Base-by-base conservation (phyloP, 2,797 vertebrate genomes). In the Halcyon smyrnensis region DNA sequence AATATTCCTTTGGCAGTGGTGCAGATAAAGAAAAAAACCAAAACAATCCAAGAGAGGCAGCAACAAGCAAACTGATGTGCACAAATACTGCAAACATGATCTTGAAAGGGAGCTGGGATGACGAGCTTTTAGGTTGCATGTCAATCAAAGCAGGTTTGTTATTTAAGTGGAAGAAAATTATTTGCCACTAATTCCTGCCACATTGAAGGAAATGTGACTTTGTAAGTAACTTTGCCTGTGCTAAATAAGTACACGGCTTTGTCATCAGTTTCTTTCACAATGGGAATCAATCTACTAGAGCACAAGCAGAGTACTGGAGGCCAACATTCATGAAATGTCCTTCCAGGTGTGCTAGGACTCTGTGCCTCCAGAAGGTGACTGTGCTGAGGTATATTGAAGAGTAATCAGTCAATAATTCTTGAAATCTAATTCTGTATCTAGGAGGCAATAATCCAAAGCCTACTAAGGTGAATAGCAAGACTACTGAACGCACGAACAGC, bases 211-310 rank as follows among this genome's bases (percentile, higher is more conserved):
- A 81, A 84, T 16, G 11, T 51, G 74, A 84, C 62, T 81, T 91
- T 76, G 51, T 76, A 84, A 69, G 70, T 88, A 59, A 81, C 53
- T 93, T 85, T 65, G 50, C 8, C 39, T 21, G 19, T 27, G 23
- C 76, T 90, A 90, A 83, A 17, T 76, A 82, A 84, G 45, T 43
- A 86, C 69, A 48, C 0, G 7, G 59, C 83, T 91, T 84, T 79
- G 73, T 88, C 83, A 95, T 73, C 77, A 90, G 36, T 76, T 96
- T 90, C 41, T 78, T 75, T 65, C 86, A 63, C 39, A 80, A 12
- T 15, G 30, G 34, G 37, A 91, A 87, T 89, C 63, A 95, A 84
- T 69, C 48, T 64, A n/a, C 32, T 65, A 30, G 21, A 79, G 39
- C 19, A 56, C 0, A 0, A 76, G 17, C 16, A 67, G 68, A 83